Percentiles rank a stretch among this genome's conserved stretches.
Evolutionary conservation across 2,797 vertebrate genomes (phyloP).

Genomic region (Silurus lanzhouensis): DNA sequence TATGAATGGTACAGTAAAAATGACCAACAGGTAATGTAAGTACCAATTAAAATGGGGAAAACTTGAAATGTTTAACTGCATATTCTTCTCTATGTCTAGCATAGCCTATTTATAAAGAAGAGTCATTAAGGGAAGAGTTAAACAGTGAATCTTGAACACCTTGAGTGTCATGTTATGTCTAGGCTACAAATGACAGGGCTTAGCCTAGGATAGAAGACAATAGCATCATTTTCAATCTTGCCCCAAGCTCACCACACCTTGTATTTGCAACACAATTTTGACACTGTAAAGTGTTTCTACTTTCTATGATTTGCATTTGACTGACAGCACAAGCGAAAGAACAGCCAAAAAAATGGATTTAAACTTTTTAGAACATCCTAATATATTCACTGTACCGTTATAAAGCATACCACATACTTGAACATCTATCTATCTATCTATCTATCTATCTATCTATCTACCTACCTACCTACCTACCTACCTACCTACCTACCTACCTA

Average conservation of each 20-base stretch:
- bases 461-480: too few relatives aligned
- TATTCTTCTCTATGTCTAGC: conserved; percentile 32
- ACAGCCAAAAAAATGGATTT: conserved; percentile 67
- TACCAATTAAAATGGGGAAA: background rate
- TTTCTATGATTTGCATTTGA: conserved; percentile 67
- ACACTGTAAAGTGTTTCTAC: conserved; percentile 66
- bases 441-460: background rate
- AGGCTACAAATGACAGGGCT: conserved; percentile 56
- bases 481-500: too few relatives aligned
- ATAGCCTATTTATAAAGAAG: conserved; percentile 40
- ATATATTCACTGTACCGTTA: conserved; percentile 38
- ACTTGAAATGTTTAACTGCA: background rate
- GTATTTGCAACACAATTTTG: conserved; percentile 63
- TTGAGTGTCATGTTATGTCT: conserved; percentile 62
- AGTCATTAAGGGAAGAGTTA: conserved; percentile 29
- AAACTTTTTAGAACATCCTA: conserved; percentile 55
- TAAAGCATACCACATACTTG: conserved; percentile 30
- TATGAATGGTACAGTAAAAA: background rate
- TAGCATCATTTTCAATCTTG: conserved; percentile 57
- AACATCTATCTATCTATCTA: too few relatives aligned
- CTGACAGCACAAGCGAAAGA: conserved; percentile 58
- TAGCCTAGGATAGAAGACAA: conserved; percentile 51
- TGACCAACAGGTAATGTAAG: background rate
- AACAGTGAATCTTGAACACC: conserved; percentile 54
- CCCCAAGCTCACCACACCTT: conserved; percentile 55